These are phyloP conservation scores for Hippoglossus hippoglossus DNA, from an alignment of 2,797 vertebrate genomes.

Conservation along the genomic window DNA sequence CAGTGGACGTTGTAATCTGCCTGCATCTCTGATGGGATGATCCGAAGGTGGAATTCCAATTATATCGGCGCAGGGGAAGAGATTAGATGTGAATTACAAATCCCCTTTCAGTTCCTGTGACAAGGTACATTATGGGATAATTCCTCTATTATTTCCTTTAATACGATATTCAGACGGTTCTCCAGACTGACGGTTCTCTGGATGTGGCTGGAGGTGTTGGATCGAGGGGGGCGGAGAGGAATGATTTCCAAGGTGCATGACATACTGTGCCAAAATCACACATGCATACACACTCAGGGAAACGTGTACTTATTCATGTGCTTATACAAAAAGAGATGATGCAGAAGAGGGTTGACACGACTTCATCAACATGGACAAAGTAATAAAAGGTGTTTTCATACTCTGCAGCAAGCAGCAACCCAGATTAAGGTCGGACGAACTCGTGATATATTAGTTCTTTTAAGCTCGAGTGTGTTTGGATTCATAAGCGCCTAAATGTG, in stretches of 20 bases:
- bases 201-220: constrained; percentile 13
- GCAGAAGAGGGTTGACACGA: neutral
- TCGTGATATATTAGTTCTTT: constrained; percentile 12
- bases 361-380: neutral
- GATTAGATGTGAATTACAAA: constrained; percentile 68
- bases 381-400: constrained; percentile 13
- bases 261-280: neutral
- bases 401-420: constrained; percentile 19
- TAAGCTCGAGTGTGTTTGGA: constrained; percentile 21
- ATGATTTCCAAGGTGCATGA: neutral
- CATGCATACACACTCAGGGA: no score
- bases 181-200: constrained; percentile 5
- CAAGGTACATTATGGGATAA: constrained; percentile 57
- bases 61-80: constrained; percentile 56
- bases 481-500: constrained; percentile 27
- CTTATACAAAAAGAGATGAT: neutral
- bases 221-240: constrained; percentile 4
- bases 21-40: constrained; percentile 61
- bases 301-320: no score
- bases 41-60: constrained; percentile 62
- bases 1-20: constrained; percentile 53
- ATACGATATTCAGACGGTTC: constrained; percentile 47
- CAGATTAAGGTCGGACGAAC: constrained; percentile 62
- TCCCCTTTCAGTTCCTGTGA: constrained; percentile 47
- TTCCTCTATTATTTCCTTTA: constrained; percentile 43